Evolutionary conservation across 2,113 vertebrate species (phyloP).

Genomic region (Mungos mungo): DNA sequence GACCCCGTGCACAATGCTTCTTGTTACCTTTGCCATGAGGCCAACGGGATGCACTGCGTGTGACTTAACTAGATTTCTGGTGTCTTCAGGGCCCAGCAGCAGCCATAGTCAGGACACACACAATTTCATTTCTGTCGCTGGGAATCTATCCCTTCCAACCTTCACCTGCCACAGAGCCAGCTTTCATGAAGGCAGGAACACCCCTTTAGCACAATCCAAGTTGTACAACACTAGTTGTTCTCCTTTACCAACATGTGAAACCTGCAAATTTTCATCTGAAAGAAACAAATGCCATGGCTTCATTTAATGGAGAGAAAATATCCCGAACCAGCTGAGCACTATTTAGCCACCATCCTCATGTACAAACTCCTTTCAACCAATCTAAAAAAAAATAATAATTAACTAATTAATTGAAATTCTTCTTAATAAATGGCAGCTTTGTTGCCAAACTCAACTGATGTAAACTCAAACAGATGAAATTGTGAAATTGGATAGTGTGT

Average conservation of each 20-base stretch:
- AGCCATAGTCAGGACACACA: conserved; percentile 20
- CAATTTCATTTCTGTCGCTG: conserved; percentile 61
- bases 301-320: conserved; percentile 21
- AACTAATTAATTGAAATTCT: conserved; percentile 39
- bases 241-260: conserved; percentile 28
- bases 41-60: not conserved
- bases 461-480: conserved; percentile 66
- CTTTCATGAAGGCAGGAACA: not conserved
- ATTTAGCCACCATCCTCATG: not conserved
- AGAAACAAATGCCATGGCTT: not conserved
- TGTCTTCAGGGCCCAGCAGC: conserved; percentile 57
- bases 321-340: not conserved
- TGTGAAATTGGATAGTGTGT: conserved; percentile 58
- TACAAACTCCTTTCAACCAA: conserved; percentile 43
- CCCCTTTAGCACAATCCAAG: not conserved
- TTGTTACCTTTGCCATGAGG: not conserved
- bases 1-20: not conserved
- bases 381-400: conserved; percentile 35
- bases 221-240: not conserved
- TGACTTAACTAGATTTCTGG: conserved; percentile 52
- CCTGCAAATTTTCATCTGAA: conserved; percentile 7
- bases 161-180: conserved; percentile 25
- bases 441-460: conserved; percentile 45
- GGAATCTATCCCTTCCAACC: conserved; percentile 27
- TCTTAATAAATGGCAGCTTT: conserved; percentile 47